Conservation (phyloP, 1,140 invertebrate species). For the Drusus annulatus region DNA sequence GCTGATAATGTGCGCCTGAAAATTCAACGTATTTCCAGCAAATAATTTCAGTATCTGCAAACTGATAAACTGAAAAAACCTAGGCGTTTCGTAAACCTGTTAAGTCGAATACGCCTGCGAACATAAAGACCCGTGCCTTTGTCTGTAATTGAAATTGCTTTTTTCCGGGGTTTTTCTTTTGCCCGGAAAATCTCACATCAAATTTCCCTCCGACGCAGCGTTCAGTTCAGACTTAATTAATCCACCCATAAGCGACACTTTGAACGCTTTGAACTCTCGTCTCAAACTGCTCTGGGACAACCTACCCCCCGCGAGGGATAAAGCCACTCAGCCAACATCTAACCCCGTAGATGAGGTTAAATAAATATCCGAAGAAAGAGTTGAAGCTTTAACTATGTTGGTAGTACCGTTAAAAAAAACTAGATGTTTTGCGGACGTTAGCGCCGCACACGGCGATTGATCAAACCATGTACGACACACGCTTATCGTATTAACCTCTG, state of each 20-base stretch:
- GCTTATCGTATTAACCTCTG: too few relatives aligned
- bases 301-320: constrained; percentile 21
- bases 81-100: constrained; percentile 1
- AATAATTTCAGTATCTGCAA: too few relatives aligned
- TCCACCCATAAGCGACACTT: constrained; percentile 52
- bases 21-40: too few relatives aligned
- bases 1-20: too few relatives aligned
- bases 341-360: too few relatives aligned
- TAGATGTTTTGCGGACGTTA: too few relatives aligned
- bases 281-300: constrained; percentile 39
- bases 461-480: too few relatives aligned
- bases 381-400: too few relatives aligned
- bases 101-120: background rate
- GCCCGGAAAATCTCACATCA: constrained; percentile 32
- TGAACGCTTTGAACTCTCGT: constrained; percentile 51
- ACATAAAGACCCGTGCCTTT: constrained; percentile 10
- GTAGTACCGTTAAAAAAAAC: too few relatives aligned
- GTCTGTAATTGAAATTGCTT: constrained; percentile 14
- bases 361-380: too few relatives aligned
- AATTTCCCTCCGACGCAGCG: background rate
- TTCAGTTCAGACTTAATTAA: constrained; percentile 53
- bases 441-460: too few relatives aligned
- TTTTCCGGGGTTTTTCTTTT: background rate
- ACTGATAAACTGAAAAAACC: too few relatives aligned
- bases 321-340: background rate